Base-by-base conservation (phyloP, 2,888 invertebrate genomes). In the Mesorhabditis belari region DNA sequence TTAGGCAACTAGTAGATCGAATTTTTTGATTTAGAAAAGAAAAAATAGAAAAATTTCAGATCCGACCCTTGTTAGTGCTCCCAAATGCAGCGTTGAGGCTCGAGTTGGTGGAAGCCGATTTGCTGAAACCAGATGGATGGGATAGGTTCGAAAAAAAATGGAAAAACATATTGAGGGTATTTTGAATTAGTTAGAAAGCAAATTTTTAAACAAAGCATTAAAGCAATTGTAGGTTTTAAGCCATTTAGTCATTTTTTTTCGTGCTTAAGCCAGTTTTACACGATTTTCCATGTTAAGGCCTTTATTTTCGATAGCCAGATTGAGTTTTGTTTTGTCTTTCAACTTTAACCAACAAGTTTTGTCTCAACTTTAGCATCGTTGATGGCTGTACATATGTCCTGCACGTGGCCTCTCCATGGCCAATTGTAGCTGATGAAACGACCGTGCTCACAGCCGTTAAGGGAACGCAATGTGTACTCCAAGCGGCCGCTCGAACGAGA, bases 41-140 rank as follows among this genome's bases (percentile, higher is more conserved):
- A 35, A 17, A 35, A 17, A n/a, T n/a, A n/a, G n/a, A 12, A 1
- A 17, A 51, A 50, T 44, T 63, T 51, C 54, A 66, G 66, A 55
- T 67, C 17, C 61, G 54, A n/a, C 65, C 67, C 3, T 54, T 68
- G 2, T 59, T 64, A 17, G 64, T 60, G 24, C 59, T 68, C 21
- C 82, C 82, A 5, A 81, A 83, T 52, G 82, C 84, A 19, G 75
- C 78, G 49, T 74, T 82, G 66, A 80, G 81, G 57, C 71, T 85
- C 3, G 83, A 85, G 64, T 70, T 85, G 23, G 82, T 84, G 4
- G 84, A 84, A 74, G 84, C 84, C n/a, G 84, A 85, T 69, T 78
- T 84, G 28, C 76, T 79, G 28, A 44, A 60, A n/a, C 79, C 82
- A 29, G 83, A 83, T 24, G 76, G 81, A 5, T 82, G 82, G 82